Base-by-base conservation (phyloP, 2,888 invertebrate genomes). In the Drosophila pseudotakahashii region DNA sequence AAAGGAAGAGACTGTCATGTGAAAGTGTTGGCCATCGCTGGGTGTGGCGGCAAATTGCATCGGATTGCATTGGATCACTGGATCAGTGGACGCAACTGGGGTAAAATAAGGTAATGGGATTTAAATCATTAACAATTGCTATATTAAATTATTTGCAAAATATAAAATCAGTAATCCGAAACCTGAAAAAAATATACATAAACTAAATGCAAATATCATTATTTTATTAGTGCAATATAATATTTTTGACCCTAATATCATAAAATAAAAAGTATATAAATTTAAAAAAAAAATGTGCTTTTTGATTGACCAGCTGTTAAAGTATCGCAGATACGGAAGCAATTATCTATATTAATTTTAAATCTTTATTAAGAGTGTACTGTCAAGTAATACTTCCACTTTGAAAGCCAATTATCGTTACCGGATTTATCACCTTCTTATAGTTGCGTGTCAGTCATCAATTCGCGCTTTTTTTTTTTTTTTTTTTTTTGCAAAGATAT, bases 401-500 rank as follows among this genome's bases (percentile, higher is more conserved):
- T 26, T 9, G n/a, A 26, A 13, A 13, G 23, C 4, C 7, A 7
- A 41, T 66, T 67, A 66, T 59, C 68, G 52, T 34, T 39, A 19
- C 19, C 19, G 19, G 19, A 54, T 61, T 75, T 86, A 59, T 61
- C 63, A 52, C 34, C 61, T 7, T 42, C 59, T 50, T 30, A 26
- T 30, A 51, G 14, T 70, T 71, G 79, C 85, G 64, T 81, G 79
- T 9, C 26, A 19, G 19, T 16, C 2, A 13, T 11, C 37, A 16
- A 37, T 58, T 55, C 3, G n/a, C 26, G 11, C 14, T 16, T 47
- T 52, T 36, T 13, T 10, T 19, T 16, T 23, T 55, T 7, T 16
- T 47, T 52, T 36, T 13, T 10, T 19, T 16, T 23, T 55, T 7
- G 13, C 16, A 52, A 41, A 19, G 50, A 41, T 71, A 59, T 39